Base-by-base conservation (phyloP, 2,888 invertebrate genomes). In the Bellardia bayeri region DNA sequence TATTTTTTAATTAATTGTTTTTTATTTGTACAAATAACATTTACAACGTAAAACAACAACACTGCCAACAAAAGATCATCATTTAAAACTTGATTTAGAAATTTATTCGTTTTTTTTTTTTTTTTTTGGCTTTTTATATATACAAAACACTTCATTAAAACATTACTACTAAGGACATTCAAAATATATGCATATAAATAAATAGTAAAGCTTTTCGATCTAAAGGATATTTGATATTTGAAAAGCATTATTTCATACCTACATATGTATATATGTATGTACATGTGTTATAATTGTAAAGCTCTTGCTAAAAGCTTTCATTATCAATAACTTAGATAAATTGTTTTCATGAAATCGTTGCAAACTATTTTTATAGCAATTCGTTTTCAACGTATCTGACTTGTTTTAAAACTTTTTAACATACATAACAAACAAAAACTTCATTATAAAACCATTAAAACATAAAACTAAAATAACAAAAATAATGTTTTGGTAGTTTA, bases 11-110 rank as follows among this genome's bases (percentile, higher is more conserved):
- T 40, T 58, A 42, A 76, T 16, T 88, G 5, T 23, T 69, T 86
- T 54, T 78, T 45, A 16, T 68, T 86, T 79, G 54, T 74, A 64
- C 54, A 86, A 76, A 68, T 81, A 85, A 89, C 86, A 72, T 61
- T 45, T 30, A 72, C 11, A 11, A 13, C 30, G 30, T 45, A 54
- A 76, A 76, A 61, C n/a, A 23, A 63, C n/a, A 37, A 45, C 69
- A 69, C 69, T 33, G n/a, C 69, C 49, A 49, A 51, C 30, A 51
- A 69, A 45, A 13, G 13, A 37, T 69, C 69, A 69, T 51, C 6
- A 45, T 14, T 51, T 3, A 69, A 51, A 23, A 56, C 16, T 56
- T 13, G 13, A 45, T 3, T 9, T 2, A 13, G 13, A 11, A 45
- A 45, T 9, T 13, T 13, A 13, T 45, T 37, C 37, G 3, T 11